Base-by-base conservation (phyloP, 1,140 invertebrate species). In the Matsumurasca onukii region DNA sequence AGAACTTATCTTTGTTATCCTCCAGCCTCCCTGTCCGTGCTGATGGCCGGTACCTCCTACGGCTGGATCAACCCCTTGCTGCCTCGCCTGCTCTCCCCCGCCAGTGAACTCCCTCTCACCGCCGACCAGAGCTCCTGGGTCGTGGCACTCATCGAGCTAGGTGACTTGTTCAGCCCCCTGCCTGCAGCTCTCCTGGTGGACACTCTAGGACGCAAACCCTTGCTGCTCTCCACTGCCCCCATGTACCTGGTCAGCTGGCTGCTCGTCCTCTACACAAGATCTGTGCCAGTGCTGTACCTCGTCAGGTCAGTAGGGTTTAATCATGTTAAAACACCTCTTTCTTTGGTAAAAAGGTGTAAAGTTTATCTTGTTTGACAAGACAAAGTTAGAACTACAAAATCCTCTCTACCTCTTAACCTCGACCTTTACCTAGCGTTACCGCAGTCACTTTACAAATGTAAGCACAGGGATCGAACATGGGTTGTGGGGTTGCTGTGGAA, bases 231-330 rank as follows among this genome's bases (percentile, higher is more conserved):
- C 0, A 82, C 92, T 25, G 81, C 88, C 0, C 66, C 88, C 1
- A 88, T 91, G 0, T 95, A 91, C 74, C 76, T 91, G 5, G 31
- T 89, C 13, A 92, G 91, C 69, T 96, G 91, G 90, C 25, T 86
- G 3, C 75, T 89, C 0, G 91, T 93, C 12, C 83, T 88, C 22
- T 84, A 88, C 72, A 85, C 88, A 3, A 81, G 80, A 17, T 82
- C 81, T 13, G 79, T 86, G 0, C 81, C 51, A 1, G 51, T 66
- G 2, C 52, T 72, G 9, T 72, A 70, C 51, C 51, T 65, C 15
- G 62, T 55, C 22, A 39, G 68, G 29, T 30, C 30, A 62, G 20
- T n/a, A n/a, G n/a, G n/a, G n/a, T n/a, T n/a, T n/a, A n/a, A n/a
- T n/a, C n/a, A n/a, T n/a, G n/a, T n/a, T n/a, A n/a, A n/a, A n/a